Conservation (phyloP, 2,888 invertebrate genomes). For the Rhorus exstirpatorius region DNA sequence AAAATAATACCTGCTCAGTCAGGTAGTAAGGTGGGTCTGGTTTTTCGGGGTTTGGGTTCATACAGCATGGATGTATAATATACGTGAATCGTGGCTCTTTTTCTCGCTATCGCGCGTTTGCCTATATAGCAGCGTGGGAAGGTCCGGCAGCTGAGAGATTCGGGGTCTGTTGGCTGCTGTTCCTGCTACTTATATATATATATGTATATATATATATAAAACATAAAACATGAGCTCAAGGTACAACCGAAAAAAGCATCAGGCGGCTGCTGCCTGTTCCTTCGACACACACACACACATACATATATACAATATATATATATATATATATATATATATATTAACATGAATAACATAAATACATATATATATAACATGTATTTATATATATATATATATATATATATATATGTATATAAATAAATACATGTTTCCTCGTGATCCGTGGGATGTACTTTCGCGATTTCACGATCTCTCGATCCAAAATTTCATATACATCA, state of each 20-base stretch:
- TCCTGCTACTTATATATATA: too few relatives aligned
- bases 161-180: slow-evolving; percentile 61
- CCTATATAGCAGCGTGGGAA: slow-evolving; percentile 83
- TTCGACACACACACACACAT: slow-evolving; percentile 4
- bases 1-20: too few relatives aligned
- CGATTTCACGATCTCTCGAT: slow-evolving; percentile 46
- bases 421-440: slow-evolving; percentile 61
- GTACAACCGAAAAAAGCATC: slow-evolving; percentile 76
- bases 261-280: slow-evolving; percentile 70
- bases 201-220: too few relatives aligned
- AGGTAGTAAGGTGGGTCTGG: slow-evolving; percentile 79
- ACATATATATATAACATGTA: slow-evolving; percentile 5
- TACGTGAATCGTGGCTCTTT: slow-evolving; percentile 37
- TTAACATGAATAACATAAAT: background rate
- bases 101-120: slow-evolving; percentile 46
- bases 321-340: too few relatives aligned
- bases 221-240: slow-evolving; percentile 52
- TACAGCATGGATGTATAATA: slow-evolving; percentile 53
- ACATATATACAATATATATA: too few relatives aligned
- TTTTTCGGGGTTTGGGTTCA: slow-evolving; percentile 69
- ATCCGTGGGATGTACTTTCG: slow-evolving; percentile 64
- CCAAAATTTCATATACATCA: slow-evolving; percentile 19
- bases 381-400: background rate
- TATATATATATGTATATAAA: background rate
- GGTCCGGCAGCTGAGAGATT: slow-evolving; percentile 83